phyloP scores from a whole-genome alignment of 2,888 invertebrate species.

The Drepana falcataria region DNA sequence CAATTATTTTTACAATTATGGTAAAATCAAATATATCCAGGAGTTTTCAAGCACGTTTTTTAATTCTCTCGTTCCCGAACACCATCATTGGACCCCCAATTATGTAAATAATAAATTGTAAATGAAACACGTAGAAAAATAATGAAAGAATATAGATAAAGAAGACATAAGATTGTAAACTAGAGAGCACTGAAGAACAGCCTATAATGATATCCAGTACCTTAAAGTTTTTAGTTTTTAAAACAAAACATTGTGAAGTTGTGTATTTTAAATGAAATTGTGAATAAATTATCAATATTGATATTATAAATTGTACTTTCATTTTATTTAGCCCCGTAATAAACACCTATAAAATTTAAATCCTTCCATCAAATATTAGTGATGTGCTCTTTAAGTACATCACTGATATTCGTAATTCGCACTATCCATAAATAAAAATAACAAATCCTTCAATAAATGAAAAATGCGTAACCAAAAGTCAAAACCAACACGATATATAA shows the following conservation, averaged over 20 bases:
- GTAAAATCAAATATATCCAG: too few species aligned
- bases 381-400: neutral
- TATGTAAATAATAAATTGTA: constrained; percentile 65
- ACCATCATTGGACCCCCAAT: constrained; percentile 40
- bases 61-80: constrained; percentile 37
- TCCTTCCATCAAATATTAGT: constrained; percentile 1
- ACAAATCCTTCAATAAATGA: too few species aligned
- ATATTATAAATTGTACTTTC: constrained; percentile 55
- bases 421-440: neutral
- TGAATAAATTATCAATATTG: constrained; percentile 79
- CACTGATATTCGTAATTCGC: neutral
- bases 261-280: constrained; percentile 79
- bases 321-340: constrained; percentile 16
- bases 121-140: constrained; percentile 65
- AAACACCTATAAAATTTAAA: neutral
- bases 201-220: constrained; percentile 71
- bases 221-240: constrained; percentile 75
- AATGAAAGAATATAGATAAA: constrained; percentile 42
- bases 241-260: constrained; percentile 76
- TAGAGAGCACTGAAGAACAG: constrained; percentile 64
- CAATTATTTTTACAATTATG: neutral
- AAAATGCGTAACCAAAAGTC: too few species aligned
- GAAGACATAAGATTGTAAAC: constrained; percentile 60
- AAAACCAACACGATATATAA: too few species aligned
- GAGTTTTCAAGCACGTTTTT: too few species aligned